A percentile compares a stretch with the other conserved stretches of the same genome.
These are phyloP conservation scores for Chionomys nivalis DNA, from an alignment of 2,113 vertebrate species.

Conservation along the genomic window DNA sequence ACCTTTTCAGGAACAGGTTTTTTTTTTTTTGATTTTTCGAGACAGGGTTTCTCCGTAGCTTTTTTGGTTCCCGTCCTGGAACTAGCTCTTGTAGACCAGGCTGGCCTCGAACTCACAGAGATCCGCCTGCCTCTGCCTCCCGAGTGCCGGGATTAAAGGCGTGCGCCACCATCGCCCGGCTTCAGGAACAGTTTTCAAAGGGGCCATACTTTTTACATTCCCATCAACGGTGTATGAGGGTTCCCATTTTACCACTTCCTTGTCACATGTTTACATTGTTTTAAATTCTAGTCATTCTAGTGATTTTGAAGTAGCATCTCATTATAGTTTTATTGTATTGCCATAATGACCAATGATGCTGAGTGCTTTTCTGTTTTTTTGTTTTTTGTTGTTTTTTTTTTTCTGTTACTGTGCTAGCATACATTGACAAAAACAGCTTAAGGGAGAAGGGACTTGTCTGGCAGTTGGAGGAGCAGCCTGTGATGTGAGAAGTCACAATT, in stretches of 20 bases:
- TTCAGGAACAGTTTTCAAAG: background rate
- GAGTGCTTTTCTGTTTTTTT: background rate
- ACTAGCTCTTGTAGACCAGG: too few species aligned
- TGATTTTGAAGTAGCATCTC: constrained; percentile 6
- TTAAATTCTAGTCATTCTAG: constrained; percentile 11
- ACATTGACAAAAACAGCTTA: background rate
- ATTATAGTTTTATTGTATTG: constrained; percentile 36
- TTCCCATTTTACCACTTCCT: background rate
- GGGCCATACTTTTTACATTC: background rate
- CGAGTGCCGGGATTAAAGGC: too few species aligned
- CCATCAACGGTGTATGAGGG: background rate
- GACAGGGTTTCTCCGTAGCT: too few species aligned
- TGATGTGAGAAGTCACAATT: background rate
- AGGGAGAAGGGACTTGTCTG: background rate
- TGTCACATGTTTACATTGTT: background rate
- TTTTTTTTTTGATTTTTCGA: too few species aligned
- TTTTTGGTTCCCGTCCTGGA: too few species aligned
- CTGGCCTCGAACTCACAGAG: too few species aligned
- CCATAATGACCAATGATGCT: background rate
- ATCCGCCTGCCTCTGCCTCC: too few species aligned
- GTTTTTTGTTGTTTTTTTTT: background rate
- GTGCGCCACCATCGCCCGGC: too few species aligned
- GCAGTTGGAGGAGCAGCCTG: background rate
- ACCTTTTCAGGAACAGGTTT: background rate
- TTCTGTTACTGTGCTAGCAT: background rate